Conservation (phyloP, 2,113 vertebrate species). For the Chitala chitala region DNA sequence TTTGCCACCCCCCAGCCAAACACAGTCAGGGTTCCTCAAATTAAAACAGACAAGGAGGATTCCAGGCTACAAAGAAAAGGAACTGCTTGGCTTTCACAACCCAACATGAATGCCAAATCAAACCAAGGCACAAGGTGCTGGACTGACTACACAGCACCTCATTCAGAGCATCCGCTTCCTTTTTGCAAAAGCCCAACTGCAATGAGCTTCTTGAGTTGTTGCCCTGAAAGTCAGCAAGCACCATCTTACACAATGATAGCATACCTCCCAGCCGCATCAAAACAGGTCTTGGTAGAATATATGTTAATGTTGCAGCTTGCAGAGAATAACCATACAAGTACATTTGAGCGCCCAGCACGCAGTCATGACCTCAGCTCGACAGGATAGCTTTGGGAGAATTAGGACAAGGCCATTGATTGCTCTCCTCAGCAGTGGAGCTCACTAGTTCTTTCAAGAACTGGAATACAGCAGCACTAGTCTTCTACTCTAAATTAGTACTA, state of each 20-base stretch:
- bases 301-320: too few relatives aligned
- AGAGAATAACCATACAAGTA: too few relatives aligned
- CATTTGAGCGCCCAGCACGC: too few relatives aligned
- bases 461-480: too few relatives aligned
- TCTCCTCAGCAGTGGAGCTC: too few relatives aligned
- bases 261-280: neutral
- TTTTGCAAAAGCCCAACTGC: neutral
- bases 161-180: neutral
- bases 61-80: neutral
- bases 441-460: too few relatives aligned
- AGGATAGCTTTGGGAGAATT: too few relatives aligned
- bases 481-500: too few relatives aligned
- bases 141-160: neutral
- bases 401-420: too few relatives aligned
- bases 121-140: conserved; percentile 8
- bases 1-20: neutral
- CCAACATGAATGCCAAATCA: neutral
- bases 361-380: too few relatives aligned
- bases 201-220: neutral
- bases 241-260: neutral
- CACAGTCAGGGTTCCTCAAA: conserved; percentile 10
- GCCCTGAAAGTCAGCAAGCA: neutral
- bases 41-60: neutral
- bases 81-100: neutral
- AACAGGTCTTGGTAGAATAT: neutral